These are phyloP conservation scores for Drosophila navojoa DNA, from an alignment of 1,140 invertebrate species.

Conservation along the genomic window DNA sequence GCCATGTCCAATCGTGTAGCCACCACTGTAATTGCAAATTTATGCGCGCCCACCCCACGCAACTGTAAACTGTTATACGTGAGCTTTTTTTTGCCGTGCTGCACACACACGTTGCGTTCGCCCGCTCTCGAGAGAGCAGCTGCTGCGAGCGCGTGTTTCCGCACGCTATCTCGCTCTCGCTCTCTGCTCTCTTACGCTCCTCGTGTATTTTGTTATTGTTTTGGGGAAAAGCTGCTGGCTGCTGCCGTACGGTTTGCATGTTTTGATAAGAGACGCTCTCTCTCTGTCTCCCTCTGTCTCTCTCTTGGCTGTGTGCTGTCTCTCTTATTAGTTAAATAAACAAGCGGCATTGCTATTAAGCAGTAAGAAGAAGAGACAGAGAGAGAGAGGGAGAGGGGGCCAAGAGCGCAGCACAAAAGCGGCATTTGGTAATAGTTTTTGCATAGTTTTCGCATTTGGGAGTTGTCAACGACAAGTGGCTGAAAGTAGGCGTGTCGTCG, in stretches of 20 bases:
- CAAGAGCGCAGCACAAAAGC: background rate
- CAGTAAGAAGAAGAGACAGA: background rate
- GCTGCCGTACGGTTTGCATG: constrained; percentile 48
- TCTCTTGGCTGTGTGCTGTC: constrained; percentile 6
- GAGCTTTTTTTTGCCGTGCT: constrained; percentile 54
- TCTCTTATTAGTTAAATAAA: constrained; percentile 66
- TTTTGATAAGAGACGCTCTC: constrained; percentile 62
- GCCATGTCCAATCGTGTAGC: background rate
- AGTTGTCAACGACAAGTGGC: constrained; percentile 39
- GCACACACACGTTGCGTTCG: constrained; percentile 33
- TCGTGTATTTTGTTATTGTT: constrained; percentile 61
- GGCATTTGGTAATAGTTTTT: constrained; percentile 60
- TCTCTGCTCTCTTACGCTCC: background rate
- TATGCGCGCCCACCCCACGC: constrained; percentile 24
- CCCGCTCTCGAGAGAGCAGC: constrained; percentile 28
- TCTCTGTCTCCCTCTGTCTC: constrained; percentile 5
- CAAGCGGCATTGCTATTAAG: constrained; percentile 49
- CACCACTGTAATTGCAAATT: constrained; percentile 51
- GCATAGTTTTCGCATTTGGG: constrained; percentile 44
- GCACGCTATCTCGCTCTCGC: constrained; percentile 34
- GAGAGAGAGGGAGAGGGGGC: background rate
- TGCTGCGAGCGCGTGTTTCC: constrained; percentile 17
- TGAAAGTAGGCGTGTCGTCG: constrained; percentile 28
- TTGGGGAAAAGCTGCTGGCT: constrained; percentile 55
- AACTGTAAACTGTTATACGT: constrained; percentile 58